phyloP scores from a whole-genome alignment of 2,797 vertebrate species.

The Sebastolobus alascanus region DNA sequence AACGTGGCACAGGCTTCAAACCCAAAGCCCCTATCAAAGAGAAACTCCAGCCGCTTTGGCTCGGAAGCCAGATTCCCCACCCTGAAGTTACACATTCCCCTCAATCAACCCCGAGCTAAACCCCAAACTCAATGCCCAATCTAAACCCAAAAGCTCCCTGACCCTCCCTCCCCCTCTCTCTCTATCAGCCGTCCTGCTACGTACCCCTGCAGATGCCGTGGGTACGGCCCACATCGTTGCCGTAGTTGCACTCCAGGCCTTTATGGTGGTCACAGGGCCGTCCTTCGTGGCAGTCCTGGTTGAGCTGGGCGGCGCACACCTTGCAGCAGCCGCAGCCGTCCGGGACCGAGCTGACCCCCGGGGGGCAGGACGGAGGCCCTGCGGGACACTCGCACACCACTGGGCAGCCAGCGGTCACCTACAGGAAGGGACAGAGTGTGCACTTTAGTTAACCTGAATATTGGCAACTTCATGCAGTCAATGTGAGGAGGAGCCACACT shows the following conservation, averaged over 20 bases:
- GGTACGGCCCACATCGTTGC: slow-evolving; percentile 83
- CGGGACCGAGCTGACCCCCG: slow-evolving; percentile 81
- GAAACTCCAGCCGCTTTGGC: slow-evolving; percentile 59
- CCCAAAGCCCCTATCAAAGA: slow-evolving; percentile 76
- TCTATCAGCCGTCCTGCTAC: neutral
- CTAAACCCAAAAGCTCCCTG: slow-evolving; percentile 29
- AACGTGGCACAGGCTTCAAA: slow-evolving; percentile 71
- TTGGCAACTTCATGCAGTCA: neutral
- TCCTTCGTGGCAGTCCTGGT: slow-evolving; percentile 84
- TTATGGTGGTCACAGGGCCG: slow-evolving; percentile 88
- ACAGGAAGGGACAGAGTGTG: neutral
- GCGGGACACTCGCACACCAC: slow-evolving; percentile 80
- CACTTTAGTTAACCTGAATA: slow-evolving; percentile 3
- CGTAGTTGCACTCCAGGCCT: slow-evolving; percentile 89
- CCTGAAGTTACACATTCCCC: slow-evolving; percentile 59
- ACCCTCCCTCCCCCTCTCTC: neutral
- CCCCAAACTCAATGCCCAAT: slow-evolving; percentile 27
- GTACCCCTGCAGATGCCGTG: slow-evolving; percentile 88
- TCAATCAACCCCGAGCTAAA: slow-evolving; percentile 31
- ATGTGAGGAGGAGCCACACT: slow-evolving; percentile 23
- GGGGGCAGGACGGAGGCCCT: slow-evolving; percentile 78
- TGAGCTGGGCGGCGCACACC: slow-evolving; percentile 87
- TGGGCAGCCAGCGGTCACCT: slow-evolving; percentile 82
- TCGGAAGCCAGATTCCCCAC: slow-evolving; percentile 57
- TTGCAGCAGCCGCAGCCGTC: slow-evolving; percentile 87